Evolutionary conservation across 2,113 vertebrate species (phyloP), one percentile per base, ranked within the genome.

Genomic region (Gallinago paraguaiae): DNA sequence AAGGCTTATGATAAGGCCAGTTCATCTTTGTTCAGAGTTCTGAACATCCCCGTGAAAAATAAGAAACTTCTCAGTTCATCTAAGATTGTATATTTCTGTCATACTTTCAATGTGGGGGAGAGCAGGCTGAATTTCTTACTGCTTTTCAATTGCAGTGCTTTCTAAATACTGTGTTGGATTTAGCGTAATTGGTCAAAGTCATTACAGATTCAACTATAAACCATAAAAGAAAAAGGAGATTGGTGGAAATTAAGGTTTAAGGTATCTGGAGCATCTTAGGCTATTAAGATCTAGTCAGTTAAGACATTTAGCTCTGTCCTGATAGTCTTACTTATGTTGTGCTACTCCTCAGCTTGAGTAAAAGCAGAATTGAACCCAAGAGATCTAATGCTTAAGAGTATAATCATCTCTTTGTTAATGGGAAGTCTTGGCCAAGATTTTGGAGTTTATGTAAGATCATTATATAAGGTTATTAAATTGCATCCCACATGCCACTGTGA

Each of bases 391-490:
- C 83, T 89, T 95, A 81, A 71, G 64, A 91, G 56, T 68, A 81
- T 96, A 88, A 95, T 94, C 20, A 93, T 53, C 28, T 59, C 92
- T 68, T 83, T 78, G 69, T 82, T 92, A 92, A 94, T 92, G 56
- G 43, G 60, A 94, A 82, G 16, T 64, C 88, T 68, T 92, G 91
- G 39, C 60, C 91, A 96, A 88, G 90, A 92, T 92, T 92, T 83
- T 93, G 19, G 61, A 88, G 71, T 92, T 97, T 96, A 93, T 77
- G 41, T 95, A 96, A 96, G 67, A 82, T 86, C 79, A 86, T 93
- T 95, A 95, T 77, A 76, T 95, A 95, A 94, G 65, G 69, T 91
- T 93, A 95, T 92, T 96, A 96, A 93, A 86, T 72, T 93, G 71
- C 75, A 88, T 95, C 70, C 80, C 76, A 68, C 83, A 60, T 91